Evolutionary conservation across 1,140 invertebrate genomes (phyloP).

Genomic region (Holcopasites calliopsidis): DNA sequence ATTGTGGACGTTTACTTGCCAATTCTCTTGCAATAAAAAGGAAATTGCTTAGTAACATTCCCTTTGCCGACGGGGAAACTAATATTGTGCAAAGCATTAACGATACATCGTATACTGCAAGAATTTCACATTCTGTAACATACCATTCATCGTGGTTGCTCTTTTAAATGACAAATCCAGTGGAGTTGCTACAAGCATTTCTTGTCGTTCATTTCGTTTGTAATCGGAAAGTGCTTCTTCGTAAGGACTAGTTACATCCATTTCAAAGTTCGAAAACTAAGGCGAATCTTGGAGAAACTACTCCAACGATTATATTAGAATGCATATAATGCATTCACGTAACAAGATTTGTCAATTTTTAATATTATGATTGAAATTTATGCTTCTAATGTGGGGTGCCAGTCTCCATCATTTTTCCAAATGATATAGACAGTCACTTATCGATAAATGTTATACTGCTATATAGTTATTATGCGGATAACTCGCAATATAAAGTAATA

Average conservation of each 20-base stretch:
- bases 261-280: background rate
- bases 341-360: slow-evolving; percentile 1
- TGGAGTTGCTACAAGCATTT: slow-evolving; percentile 65
- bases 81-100: no score
- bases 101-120: background rate
- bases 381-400: background rate
- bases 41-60: slow-evolving; percentile 20
- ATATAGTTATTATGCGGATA: background rate
- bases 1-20: slow-evolving; percentile 58
- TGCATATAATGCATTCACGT: background rate
- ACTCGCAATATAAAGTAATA: background rate
- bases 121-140: slow-evolving; percentile 3
- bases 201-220: slow-evolving; percentile 53
- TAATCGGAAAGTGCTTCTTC: slow-evolving; percentile 48
- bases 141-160: slow-evolving; percentile 66
- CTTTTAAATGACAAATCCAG: slow-evolving; percentile 73
- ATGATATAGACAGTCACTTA: slow-evolving; percentile 25
- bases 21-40: slow-evolving; percentile 65
- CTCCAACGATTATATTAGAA: background rate
- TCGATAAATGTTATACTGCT: background rate
- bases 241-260: slow-evolving; percentile 13
- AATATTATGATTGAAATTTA: slow-evolving; percentile 8
- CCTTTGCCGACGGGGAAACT: no score
- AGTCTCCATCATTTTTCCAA: slow-evolving; percentile 14
- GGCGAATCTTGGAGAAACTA: background rate